Evolutionary conservation across 2,797 vertebrate species (phyloP).

Genomic region (Myotis myotis): DNA sequence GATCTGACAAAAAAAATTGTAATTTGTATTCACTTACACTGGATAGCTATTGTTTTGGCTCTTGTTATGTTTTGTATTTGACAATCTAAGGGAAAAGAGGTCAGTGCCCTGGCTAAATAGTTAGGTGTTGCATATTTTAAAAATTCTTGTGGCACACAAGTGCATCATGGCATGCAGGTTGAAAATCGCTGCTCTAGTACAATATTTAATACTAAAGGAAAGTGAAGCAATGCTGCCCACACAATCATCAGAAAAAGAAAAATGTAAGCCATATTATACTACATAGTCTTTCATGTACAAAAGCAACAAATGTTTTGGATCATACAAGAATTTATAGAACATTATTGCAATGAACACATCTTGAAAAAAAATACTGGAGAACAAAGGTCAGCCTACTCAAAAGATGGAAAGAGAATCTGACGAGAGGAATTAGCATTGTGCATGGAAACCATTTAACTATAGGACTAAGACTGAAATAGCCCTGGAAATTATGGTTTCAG

Average conservation of each 20-base stretch:
- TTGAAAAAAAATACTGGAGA: neutral
- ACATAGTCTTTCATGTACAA: conserved; percentile 6
- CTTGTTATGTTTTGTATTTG: neutral
- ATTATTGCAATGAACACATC: neutral
- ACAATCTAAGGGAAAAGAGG: neutral
- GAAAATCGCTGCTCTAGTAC: neutral
- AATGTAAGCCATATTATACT: neutral
- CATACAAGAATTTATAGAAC: neutral
- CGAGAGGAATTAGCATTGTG: neutral
- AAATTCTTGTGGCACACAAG: neutral
- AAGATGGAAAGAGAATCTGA: neutral
- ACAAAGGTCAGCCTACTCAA: neutral
- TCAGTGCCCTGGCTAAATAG: neutral
- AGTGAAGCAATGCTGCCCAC: neutral
- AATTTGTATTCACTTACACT: neutral
- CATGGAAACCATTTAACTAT: neutral
- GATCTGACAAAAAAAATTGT: neutral
- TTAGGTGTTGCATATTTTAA: neutral
- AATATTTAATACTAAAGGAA: neutral
- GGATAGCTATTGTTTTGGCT: neutral
- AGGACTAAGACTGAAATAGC: neutral
- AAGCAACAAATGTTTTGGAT: neutral
- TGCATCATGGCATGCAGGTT: neutral
- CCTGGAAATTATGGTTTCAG: neutral
- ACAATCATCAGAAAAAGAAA: conserved; percentile 1